phyloP scores from a whole-genome alignment of 1,140 invertebrate genomes.

The Hirudo medicinalis region DNA sequence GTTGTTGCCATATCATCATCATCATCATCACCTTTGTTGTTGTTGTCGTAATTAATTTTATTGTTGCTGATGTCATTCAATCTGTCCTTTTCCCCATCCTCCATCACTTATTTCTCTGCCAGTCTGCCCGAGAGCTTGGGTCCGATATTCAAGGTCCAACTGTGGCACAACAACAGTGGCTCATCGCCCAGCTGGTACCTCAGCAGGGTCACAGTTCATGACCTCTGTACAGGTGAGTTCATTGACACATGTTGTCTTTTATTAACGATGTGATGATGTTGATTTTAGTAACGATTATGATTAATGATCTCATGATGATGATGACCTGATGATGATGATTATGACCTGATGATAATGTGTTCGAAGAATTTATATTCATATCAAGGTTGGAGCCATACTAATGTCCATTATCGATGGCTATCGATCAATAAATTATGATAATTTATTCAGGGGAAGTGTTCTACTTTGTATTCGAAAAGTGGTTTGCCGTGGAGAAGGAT shows the following conservation, averaged over 20 bases:
- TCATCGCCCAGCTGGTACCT: constrained; percentile 37
- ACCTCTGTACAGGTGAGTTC: constrained; percentile 29
- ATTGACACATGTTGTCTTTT: not conserved
- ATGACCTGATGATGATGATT: no score
- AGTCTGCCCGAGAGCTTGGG: constrained; percentile 38
- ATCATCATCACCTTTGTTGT: not conserved
- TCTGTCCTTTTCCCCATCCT: not conserved
- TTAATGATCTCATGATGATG: no score
- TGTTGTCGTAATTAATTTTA: not conserved
- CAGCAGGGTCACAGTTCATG: constrained; percentile 34
- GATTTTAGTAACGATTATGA: no score
- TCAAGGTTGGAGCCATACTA: no score
- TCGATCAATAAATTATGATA: no score
- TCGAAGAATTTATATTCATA: no score
- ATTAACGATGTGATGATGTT: not conserved
- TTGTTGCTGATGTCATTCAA: not conserved
- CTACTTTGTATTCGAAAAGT: constrained; percentile 39
- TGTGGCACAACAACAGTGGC: constrained; percentile 41
- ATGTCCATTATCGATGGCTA: no score
- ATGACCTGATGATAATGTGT: no score
- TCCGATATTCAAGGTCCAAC: constrained; percentile 35
- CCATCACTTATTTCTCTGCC: not conserved
- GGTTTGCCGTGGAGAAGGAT: constrained; percentile 40
- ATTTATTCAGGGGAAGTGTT: constrained; percentile 28
- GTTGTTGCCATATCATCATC: not conserved